Base-by-base conservation (phyloP, 2,888 invertebrate species). In the Amphiduros pacificus region DNA sequence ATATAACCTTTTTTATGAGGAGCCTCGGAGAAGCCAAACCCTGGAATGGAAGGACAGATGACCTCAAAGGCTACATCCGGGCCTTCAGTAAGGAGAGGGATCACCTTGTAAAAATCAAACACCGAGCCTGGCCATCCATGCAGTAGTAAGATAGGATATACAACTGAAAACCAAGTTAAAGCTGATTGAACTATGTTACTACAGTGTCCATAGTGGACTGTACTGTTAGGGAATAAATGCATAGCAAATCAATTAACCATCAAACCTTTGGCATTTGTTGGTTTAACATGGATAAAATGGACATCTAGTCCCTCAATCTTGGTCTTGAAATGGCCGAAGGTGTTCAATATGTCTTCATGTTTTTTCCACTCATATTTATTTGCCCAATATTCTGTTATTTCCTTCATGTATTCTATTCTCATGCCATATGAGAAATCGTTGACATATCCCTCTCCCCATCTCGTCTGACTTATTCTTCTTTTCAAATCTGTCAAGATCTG, bases 91-190 rank as follows among this genome's bases (percentile, higher is more conserved):
- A n/a, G n/a, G n/a, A n/a, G n/a, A n/a, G n/a, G n/a, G n/a, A n/a
- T n/a, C 17, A 36, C 79, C 59, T 89, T 89, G 75, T 90, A 89
- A 79, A 92, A 93, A 80, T 93, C 92, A 3, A 89, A 86, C 1
- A 93, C 81, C 0, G 91, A 90, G 1, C 92, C 91, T 0, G 93
- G 94, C 93, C 93, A 93, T 26, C 93, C 92, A 71, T 93, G 93
- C 20, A 91, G 77, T 51, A 94, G 61, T 2, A 93, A 77, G 9
- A 94, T 67, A 0, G 93, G 91, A 55, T 52, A 36, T n/a, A 9
- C n/a, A n/a, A n/a, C n/a, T n/a, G n/a, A n/a, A n/a, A n/a, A n/a
- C n/a, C n/a, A n/a, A n/a, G n/a, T n/a, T n/a, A n/a, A n/a, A n/a
- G n/a, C n/a, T n/a, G n/a, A n/a, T n/a, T n/a, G n/a, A n/a, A n/a